Conservation (phyloP, 2,888 invertebrate species). For the Drosophila merina region DNA sequence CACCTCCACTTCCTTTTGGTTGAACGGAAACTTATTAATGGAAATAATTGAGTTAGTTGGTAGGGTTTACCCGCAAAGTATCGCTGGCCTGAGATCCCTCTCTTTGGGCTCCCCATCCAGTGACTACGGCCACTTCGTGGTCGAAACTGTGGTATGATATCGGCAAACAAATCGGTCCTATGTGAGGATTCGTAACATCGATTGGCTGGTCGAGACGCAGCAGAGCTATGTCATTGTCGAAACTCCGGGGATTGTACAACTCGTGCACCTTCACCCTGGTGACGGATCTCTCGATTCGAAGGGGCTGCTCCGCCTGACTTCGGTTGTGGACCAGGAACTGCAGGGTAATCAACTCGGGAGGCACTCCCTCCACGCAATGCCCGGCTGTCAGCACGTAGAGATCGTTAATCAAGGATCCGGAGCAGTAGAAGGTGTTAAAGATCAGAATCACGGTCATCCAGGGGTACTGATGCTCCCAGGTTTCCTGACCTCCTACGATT, state of each 20-base stretch:
- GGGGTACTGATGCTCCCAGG: slow-evolving; percentile 87
- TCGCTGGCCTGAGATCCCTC: slow-evolving; percentile 88
- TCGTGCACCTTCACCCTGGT: slow-evolving; percentile 85
- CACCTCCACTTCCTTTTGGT: slow-evolving; percentile 78
- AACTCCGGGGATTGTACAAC: slow-evolving; percentile 88
- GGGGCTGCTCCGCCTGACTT: slow-evolving; percentile 77
- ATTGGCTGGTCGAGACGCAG: slow-evolving; percentile 87
- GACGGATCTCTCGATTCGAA: slow-evolving; percentile 75
- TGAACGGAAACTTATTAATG: too few relatives aligned
- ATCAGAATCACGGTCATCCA: slow-evolving; percentile 88
- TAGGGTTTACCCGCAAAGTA: slow-evolving; percentile 87
- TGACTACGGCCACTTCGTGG: slow-evolving; percentile 85
- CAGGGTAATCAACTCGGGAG: slow-evolving; percentile 85
- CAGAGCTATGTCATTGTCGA: slow-evolving; percentile 92
- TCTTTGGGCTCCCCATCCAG: slow-evolving; percentile 90
- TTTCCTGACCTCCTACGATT: slow-evolving; percentile 90
- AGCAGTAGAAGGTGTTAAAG: slow-evolving; percentile 88
- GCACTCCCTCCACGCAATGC: slow-evolving; percentile 88
- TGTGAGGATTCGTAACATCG: slow-evolving; percentile 84
- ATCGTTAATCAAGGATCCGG: slow-evolving; percentile 89
- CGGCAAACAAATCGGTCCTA: slow-evolving; percentile 91
- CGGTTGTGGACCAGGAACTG: slow-evolving; percentile 90
- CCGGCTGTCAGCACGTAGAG: slow-evolving; percentile 90
- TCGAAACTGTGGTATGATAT: slow-evolving; percentile 71
- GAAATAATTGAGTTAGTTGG: not conserved